Evolutionary conservation across 2,113 vertebrate species (phyloP).

Genomic region (Mionectes macconnelli): DNA sequence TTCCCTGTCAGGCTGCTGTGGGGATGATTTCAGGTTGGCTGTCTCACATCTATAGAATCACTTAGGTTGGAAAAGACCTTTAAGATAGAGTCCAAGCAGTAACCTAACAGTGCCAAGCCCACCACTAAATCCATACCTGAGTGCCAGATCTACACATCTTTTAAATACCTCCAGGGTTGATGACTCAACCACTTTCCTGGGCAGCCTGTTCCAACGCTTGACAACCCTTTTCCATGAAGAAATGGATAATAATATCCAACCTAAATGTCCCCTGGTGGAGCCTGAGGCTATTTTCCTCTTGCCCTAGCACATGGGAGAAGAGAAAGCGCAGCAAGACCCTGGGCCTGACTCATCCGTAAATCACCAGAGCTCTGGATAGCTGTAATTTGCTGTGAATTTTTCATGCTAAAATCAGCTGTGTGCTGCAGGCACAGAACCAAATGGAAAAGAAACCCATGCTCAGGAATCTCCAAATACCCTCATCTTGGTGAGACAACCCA

Average conservation of each 20-base stretch:
- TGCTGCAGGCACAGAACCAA: neutral
- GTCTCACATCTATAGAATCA: neutral
- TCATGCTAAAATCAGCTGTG: slow-evolving; percentile 12
- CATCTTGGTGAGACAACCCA: neutral
- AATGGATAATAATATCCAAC: neutral
- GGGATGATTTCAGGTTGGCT: neutral
- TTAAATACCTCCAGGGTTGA: neutral
- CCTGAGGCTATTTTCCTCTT: neutral
- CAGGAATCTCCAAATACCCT: neutral
- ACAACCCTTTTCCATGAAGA: neutral
- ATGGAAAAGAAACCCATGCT: neutral
- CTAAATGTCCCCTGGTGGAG: neutral
- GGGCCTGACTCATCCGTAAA: neutral
- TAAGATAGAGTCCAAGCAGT: neutral
- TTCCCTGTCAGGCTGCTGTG: neutral
- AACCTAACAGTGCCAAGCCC: neutral
- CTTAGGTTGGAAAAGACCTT: neutral
- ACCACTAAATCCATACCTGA: neutral
- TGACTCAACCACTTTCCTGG: neutral
- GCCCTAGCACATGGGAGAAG: neutral
- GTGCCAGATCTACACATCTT: neutral
- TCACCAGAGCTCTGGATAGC: neutral
- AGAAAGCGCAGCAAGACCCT: neutral
- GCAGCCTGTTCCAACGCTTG: neutral
- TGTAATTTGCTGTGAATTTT: slow-evolving; percentile 2